Percentiles rank a stretch among this genome's conserved stretches.
phyloP scores from a whole-genome alignment of 2,797 vertebrate genomes.

The Ptychobarbus kaznakovi region DNA sequence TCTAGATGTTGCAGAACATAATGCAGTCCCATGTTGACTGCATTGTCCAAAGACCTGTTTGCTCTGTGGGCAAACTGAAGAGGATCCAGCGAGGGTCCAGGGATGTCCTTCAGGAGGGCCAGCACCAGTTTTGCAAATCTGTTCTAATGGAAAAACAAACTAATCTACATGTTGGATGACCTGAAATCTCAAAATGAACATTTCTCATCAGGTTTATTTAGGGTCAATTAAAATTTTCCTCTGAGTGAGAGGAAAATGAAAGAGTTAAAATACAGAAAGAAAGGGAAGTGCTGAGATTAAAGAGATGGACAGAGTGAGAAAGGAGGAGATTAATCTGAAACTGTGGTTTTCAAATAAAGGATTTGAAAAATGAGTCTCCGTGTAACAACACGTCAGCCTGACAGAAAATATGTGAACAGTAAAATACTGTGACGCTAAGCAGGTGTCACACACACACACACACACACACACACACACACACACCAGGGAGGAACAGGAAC shows the following conservation, averaged over 20 bases:
- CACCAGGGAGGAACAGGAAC: no score
- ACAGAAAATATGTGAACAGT: conserved; percentile 57
- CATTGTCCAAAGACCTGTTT: no score
- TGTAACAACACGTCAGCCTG: conserved; percentile 52
- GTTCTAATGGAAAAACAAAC: not conserved
- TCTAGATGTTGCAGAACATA: no score
- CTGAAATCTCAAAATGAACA: not conserved
- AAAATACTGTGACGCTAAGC: conserved; percentile 56
- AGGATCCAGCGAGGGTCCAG: no score
- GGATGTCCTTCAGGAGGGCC: no score
- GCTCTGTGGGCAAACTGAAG: no score
- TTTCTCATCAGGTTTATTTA: not conserved
- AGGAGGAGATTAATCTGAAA: conserved; percentile 25
- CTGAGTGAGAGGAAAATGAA: not conserved
- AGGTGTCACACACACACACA: conserved; percentile 49
- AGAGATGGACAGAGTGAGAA: conserved; percentile 26
- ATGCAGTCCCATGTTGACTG: no score
- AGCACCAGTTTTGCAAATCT: not conserved
- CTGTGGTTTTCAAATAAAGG: conserved; percentile 20
- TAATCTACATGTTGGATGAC: not conserved
- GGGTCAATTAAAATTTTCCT: not conserved
- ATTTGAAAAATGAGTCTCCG: conserved; percentile 63
- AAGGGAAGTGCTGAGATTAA: not conserved
- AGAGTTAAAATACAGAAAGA: not conserved
- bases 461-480: no score